Base-by-base conservation (phyloP, 2,888 invertebrate species). In the Athalia circularis region DNA sequence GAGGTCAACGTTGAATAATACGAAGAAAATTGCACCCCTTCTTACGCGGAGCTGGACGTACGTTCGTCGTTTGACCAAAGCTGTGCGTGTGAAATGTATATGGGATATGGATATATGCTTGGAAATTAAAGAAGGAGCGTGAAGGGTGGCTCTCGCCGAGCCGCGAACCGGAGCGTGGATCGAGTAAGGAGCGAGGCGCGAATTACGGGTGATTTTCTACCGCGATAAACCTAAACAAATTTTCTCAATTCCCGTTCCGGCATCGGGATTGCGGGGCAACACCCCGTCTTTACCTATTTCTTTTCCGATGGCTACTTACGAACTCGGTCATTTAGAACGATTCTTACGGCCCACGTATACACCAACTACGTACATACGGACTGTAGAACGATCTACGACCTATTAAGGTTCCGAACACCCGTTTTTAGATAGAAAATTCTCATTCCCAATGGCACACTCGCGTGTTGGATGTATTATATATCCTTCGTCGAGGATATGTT, bases 171-270 rank as follows among this genome's bases (percentile, higher is more conserved):
- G 29, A 29, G 29, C 29, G 29, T 1, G 50, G 65, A 65, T 64
- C 79, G 77, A 65, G 72, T n/a, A 80, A 85, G 84, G 77, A 65
- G 72, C n/a, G 80, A 85, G 84, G 85, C 83, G 84, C 81, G 83
- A 84, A 84, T 82, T 83, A 83, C 81, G 50, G 81, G 81, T 81
- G 82, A 83, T 83, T 80, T 80, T 78, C 79, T 68, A 79, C 64
- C 77, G 62, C 80, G 82, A 84, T 83, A 79, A 77, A 75, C 74
- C 77, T 74, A 64, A 79, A 76, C 77, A 80, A 72, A 77, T 79
- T 77, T 81, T 83, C 65, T 75, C 79, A 65, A 67, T 74, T 79
- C 79, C 80, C 75, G 77, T 72, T 77, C 59, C 79, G 78, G 9
- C 67, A 48, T 43, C 43, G 6, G 9, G 9, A 50, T 64, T 47